Evolutionary conservation across 2,113 vertebrate species (phyloP), one percentile per base, ranked within the genome.

Genomic region (Zapornia atra): DNA sequence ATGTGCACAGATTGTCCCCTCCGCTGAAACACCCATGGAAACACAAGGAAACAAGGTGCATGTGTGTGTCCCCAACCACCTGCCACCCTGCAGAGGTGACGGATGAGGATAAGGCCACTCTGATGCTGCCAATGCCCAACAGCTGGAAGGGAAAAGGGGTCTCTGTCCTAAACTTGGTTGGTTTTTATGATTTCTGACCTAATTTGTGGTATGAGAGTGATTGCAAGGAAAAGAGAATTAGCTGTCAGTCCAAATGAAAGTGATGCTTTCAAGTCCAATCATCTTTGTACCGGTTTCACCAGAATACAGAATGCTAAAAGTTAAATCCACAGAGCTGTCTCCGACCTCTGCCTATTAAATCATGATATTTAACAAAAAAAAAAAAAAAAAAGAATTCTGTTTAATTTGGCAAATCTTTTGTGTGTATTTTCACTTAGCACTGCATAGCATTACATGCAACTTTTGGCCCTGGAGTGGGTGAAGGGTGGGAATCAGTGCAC

Each of bases 371-470:
- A 8, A 28, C 25, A 54, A 22, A 64, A 44, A 44, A 40, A 26
- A 34, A 57, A 26, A 34, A 51, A 42, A 44, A 40, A 36, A 2
- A 0, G 12, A 65, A 72, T 59, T 73, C 26, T 81, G 16, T 90
- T 93, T 78, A 83, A 82, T 94, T 86, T 92, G 65, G 10, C 0
- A 0, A 60, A 48, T 82, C 9, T 64, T 24, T 75, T 51, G 5
- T 78, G 50, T 89, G 84, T 97, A 57, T 90, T 86, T 93, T 93
- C 60, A 75, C 80, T 93, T 88, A 71, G 29, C 33, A 44, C 66
- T 71, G 56, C 66, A 64, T 78, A 85, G 21, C 36, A 70, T 75
- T 86, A 71, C 81, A 48, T 31, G 26, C 69, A 95, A 64, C 69
- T 91, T 94, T 78, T 88, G 61, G 22, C 46, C 76, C 48, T 46